These are phyloP conservation scores for Psilopsiagon aymara DNA, from an alignment of 2,113 vertebrate species.

Conservation along the genomic window DNA sequence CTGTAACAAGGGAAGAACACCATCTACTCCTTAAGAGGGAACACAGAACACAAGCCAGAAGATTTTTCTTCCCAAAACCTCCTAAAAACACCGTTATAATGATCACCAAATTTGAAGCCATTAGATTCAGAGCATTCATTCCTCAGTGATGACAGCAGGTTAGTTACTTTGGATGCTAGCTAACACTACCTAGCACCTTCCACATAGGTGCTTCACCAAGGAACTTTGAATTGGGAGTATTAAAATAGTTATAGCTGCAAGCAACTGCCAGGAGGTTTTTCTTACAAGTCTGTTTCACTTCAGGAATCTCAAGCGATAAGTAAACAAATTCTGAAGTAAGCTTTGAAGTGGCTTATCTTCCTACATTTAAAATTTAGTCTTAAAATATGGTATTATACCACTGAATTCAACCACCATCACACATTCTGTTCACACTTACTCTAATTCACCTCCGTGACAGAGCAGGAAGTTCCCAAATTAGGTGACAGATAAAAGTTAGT, in stretches of 20 bases:
- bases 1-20: background rate
- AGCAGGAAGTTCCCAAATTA: background rate
- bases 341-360: background rate
- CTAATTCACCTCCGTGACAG: background rate
- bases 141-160: background rate
- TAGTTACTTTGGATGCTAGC: background rate
- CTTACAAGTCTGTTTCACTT: background rate
- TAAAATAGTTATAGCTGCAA: background rate
- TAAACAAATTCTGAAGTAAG: background rate
- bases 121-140: background rate
- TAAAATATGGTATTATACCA: background rate
- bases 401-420: background rate
- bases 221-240: background rate
- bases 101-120: background rate
- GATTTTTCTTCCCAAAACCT: background rate
- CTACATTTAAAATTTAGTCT: background rate
- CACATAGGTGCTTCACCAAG: background rate
- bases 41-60: background rate
- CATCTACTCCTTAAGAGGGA: background rate
- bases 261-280: background rate
- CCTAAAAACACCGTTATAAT: background rate
- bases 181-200: background rate
- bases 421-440: background rate
- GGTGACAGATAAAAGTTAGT: background rate
- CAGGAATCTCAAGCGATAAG: background rate